Evolutionary conservation across 2,797 vertebrate genomes (phyloP), one percentile per base, ranked within the genome.

Genomic region (Paramormyrops hopkinsi): DNA sequence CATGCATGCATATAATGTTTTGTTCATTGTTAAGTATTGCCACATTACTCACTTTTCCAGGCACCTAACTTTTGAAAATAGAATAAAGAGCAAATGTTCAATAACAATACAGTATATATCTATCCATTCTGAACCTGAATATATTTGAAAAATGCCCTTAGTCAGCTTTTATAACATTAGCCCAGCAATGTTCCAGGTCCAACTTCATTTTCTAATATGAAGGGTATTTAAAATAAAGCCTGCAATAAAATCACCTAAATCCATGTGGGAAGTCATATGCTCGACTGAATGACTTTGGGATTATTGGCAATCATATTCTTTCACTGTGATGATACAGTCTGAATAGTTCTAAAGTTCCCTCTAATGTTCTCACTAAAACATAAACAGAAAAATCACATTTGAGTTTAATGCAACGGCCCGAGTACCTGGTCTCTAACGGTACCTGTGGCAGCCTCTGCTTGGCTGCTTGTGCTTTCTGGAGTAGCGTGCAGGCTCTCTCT

Each of bases 161-260:
- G 41, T 84, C 79, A 22, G 8, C 11, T 48, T 84, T 84, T 50
- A 22, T 48, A 83, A 19, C 79, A n/a, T 46, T 48, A 83, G 7
- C 46, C 17, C 46, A 48, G n/a, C 41, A 44, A 83, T 65, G n/a
- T 19, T 83, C 79, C 37, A 50, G 44, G 46, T 46, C 79, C 19
- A 84, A 25, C 44, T n/a, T 84, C 22, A 46, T 46, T 48, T 59
- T 84, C 3, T 84, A 84, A 84, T 50, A 84, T 84, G 22, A 84
- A 84, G 41, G 79, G 79, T 84, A 84, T 84, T 84, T 84, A 46
- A 46, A 84, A 84, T 84, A 46, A 84, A 84, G 14, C 44, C 44
- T 33, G 46, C 48, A 82, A 46, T 41, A 46, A 50, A 84, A 84
- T 84, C 44, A 25, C 41, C 46, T 50, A 22, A 46, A 22, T 46